phyloP scores from a whole-genome alignment of 2,113 vertebrate genomes.

The Cervus canadensis region DNA sequence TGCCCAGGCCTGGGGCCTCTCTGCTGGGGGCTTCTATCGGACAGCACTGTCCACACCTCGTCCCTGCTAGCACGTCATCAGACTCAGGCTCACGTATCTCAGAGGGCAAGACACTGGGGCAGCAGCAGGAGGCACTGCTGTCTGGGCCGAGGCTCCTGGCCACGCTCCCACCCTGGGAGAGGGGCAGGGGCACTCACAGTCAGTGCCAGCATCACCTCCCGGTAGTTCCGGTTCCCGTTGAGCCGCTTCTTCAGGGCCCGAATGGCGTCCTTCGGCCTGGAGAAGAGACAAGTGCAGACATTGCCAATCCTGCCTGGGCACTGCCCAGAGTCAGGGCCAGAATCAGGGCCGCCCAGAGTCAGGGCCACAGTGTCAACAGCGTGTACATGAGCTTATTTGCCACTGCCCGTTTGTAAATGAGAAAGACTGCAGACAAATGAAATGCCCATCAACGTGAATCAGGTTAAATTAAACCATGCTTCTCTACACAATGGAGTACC shows the following conservation, averaged over 20 bases:
- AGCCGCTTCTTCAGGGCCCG: slow-evolving; percentile 96
- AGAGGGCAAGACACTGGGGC: not conserved
- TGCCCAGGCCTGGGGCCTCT: not conserved
- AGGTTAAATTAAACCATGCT: not conserved
- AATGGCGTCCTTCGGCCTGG: slow-evolving; percentile 96
- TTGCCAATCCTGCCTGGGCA: not conserved
- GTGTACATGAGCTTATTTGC: not conserved
- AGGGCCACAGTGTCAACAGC: not conserved
- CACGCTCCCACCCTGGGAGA: not conserved
- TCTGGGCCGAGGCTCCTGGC: not conserved
- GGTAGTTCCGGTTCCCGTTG: slow-evolving; percentile 96
- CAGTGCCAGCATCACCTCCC: slow-evolving; percentile 97
- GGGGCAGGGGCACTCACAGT: slow-evolving; percentile 86
- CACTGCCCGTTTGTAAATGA: not conserved
- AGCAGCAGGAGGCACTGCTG: not conserved
- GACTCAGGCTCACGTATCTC: not conserved
- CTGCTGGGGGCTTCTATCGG: not conserved
- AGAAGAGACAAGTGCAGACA: slow-evolving; percentile 56
- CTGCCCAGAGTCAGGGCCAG: not conserved
- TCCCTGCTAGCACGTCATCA: not conserved
- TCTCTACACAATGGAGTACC: not conserved
- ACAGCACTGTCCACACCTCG: not conserved
- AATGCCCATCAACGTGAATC: not conserved
- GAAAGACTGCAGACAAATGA: not conserved
- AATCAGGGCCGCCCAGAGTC: not conserved